A percentile compares a stretch with the other conserved stretches of the same genome.
phyloP scores from a whole-genome alignment of 2,113 vertebrate genomes.

The Malaclemys terrapin region DNA sequence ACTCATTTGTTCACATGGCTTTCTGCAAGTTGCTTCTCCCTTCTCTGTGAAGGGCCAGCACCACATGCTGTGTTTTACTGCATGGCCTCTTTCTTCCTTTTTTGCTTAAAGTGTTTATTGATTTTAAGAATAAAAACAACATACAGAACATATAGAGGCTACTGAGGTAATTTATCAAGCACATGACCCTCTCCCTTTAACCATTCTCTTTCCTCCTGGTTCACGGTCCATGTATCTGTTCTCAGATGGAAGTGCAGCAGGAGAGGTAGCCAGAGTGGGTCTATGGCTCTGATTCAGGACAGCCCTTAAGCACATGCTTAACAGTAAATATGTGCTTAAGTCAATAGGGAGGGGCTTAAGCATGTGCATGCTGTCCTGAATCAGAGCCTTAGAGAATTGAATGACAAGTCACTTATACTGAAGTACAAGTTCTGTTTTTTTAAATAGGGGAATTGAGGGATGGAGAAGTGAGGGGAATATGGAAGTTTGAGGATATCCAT shows the following conservation, averaged over 20 bases:
- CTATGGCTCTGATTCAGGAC: background rate
- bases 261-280: background rate
- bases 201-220: background rate
- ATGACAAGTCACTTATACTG: background rate
- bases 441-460: background rate
- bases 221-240: background rate
- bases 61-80: background rate
- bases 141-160: background rate
- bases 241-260: background rate
- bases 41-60: background rate
- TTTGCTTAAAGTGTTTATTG: conserved; percentile 6
- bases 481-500: background rate
- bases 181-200: background rate
- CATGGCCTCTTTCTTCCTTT: background rate
- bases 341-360: background rate
- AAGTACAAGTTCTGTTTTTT: background rate
- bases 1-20: background rate
- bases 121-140: conserved; percentile 35
- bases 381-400: background rate
- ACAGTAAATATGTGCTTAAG: background rate
- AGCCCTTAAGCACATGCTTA: background rate
- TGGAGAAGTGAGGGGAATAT: background rate
- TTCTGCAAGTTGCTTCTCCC: background rate
- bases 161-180: background rate
- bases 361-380: background rate